Evolutionary conservation across 2,888 invertebrate genomes (phyloP), one percentile per base, ranked within the genome.

Genomic region (Trichacis sp.): DNA sequence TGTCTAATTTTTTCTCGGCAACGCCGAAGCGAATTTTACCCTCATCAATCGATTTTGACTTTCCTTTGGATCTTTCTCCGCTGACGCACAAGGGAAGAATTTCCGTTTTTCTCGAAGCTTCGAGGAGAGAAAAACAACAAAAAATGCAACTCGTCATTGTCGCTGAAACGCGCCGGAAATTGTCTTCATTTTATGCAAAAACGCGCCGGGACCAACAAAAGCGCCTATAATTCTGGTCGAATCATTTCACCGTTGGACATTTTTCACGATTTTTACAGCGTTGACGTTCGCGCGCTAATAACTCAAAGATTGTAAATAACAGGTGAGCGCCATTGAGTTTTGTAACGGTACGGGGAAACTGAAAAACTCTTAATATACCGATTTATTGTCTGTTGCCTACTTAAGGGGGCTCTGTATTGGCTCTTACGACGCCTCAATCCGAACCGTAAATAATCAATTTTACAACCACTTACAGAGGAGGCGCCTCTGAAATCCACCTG

Each of bases 331-430:
- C 9, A 1, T 43, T 14, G 15, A 40, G 14, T 14, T 12, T 19
- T 18, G n/a, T 43, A 43, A 19, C 17, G 43, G n/a, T 43, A 9
- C 14, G 9, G 24, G 12, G 24, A 46, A 46, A 46, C 24, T 46
- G 45, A 46, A 46, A 42, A 42, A 40, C 75, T 72, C 70, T 72
- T 71, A 74, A 76, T 73, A 76, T 71, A 73, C 66, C 61, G 65
- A 68, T 76, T 75, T 72, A 78, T 76, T 74, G 73, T 76, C 67
- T 70, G 53, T 61, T 56, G 66, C 67, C 65, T 63, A 69, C 66
- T 69, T 67, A 66, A 53, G 56, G 61, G 62, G 58, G 52, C 54
- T 3, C 57, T 68, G 43, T 42, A 56, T 56, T 74, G 58, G 64
- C 65, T 69, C 70, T 65, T 69, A 64, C 71, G 56, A 69, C 64